Evolutionary conservation across 2,888 invertebrate genomes (phyloP).

Genomic region (Brenthis daphne): DNA sequence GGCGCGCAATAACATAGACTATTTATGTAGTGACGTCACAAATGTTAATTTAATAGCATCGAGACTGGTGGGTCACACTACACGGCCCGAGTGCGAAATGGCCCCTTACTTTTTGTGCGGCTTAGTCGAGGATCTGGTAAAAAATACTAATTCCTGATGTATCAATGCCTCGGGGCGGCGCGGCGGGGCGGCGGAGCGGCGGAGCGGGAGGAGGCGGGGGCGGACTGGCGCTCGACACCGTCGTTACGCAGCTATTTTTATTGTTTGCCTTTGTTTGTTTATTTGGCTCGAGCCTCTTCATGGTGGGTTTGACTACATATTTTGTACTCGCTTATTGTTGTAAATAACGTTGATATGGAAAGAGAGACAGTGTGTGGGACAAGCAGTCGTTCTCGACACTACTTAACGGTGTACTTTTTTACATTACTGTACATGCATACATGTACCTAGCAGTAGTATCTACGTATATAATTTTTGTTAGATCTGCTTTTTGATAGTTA

Average conservation of each 20-base stretch:
- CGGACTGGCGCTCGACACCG: background rate
- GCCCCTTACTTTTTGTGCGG: slow-evolving; percentile 29
- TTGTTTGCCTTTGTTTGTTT: background rate
- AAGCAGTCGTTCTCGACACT: background rate
- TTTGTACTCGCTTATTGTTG: slow-evolving; percentile 6
- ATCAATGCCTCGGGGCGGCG: slow-evolving; percentile 11
- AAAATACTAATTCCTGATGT: slow-evolving; percentile 14
- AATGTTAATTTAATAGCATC: slow-evolving; percentile 27
- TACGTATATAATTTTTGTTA: too few species aligned
- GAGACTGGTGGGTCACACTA: slow-evolving; percentile 32
- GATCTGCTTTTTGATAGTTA: too few species aligned
- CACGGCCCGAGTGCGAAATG: slow-evolving; percentile 28
- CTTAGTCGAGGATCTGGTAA: slow-evolving; percentile 1
- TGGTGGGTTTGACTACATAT: background rate
- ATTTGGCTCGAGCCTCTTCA: background rate
- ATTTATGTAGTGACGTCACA: slow-evolving; percentile 30
- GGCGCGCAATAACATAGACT: slow-evolving; percentile 15
- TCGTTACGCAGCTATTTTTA: slow-evolving; percentile 11
- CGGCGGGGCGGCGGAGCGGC: background rate
- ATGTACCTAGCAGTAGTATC: background rate
- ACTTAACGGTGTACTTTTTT: background rate
- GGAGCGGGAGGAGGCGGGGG: background rate
- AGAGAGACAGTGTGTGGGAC: background rate
- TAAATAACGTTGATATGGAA: slow-evolving; percentile 9
- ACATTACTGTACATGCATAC: background rate